Conservation (phyloP, 2,797 vertebrate species). For the Crypturellus tataupa region DNA sequence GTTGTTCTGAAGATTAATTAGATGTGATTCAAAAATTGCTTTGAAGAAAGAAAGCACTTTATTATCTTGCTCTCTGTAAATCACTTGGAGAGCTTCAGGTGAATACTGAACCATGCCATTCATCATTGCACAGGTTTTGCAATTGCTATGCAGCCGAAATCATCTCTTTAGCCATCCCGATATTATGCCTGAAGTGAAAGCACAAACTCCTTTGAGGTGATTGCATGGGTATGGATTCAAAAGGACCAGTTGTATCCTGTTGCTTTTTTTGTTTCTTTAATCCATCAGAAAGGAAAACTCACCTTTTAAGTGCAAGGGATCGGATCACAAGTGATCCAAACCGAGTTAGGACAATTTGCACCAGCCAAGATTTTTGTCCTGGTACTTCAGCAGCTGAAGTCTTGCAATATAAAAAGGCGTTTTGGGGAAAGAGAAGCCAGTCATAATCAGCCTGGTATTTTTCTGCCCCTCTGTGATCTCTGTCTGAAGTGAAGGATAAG, state of each 20-base stretch:
- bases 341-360: background rate
- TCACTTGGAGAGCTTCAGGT: background rate
- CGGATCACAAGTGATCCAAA: background rate
- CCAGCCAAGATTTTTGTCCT: background rate
- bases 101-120: background rate
- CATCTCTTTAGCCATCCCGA: background rate
- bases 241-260: background rate
- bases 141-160: background rate
- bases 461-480: background rate
- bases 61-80: background rate
- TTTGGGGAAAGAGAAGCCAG: background rate
- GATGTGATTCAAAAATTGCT: background rate
- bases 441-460: background rate
- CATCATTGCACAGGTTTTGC: background rate
- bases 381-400: background rate
- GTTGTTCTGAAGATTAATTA: background rate
- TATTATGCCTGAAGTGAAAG: background rate
- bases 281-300: background rate
- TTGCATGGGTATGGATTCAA: background rate
- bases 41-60: background rate
- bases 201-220: background rate
- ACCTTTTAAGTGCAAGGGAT: background rate
- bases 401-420: background rate
- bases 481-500: background rate
- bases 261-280: background rate